A percentile compares a stretch with the other conserved stretches of the same genome.
Evolutionary conservation across 2,888 invertebrate species (phyloP).

Genomic region (Iphiclides podalirius): DNA sequence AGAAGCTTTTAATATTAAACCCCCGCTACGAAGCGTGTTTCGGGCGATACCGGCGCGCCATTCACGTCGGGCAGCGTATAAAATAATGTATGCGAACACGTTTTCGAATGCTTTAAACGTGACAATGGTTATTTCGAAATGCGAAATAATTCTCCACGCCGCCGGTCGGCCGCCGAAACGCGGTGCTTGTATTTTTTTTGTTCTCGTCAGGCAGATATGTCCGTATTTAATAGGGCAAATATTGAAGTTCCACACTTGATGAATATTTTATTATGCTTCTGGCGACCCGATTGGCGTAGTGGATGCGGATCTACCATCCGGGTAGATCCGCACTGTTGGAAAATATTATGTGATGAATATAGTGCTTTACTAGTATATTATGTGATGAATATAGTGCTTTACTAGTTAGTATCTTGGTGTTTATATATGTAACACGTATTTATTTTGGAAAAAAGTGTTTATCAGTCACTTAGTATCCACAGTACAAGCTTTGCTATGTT

Average conservation of each 20-base stretch:
- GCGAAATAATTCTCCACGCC: neutral
- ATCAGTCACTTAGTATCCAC: no score
- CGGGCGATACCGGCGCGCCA: neutral
- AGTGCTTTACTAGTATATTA: no score
- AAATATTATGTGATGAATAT: no score
- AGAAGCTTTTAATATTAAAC: slow-evolving; percentile 22
- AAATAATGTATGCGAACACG: neutral
- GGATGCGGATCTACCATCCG: no score
- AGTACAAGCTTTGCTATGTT: no score
- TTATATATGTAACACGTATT: no score
- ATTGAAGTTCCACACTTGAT: neutral
- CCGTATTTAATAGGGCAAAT: neutral
- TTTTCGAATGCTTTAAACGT: slow-evolving; percentile 43
- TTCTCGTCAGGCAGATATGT: neutral
- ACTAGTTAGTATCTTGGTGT: no score
- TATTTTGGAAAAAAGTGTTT: no score
- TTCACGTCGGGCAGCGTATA: neutral
- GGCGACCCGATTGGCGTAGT: no score
- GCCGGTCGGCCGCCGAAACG: neutral
- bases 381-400: no score
- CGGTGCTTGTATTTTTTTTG: neutral
- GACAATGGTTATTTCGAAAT: neutral
- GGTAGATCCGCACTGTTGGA: no score
- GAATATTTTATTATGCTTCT: neutral
- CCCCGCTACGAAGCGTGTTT: neutral